phyloP scores from a whole-genome alignment of 2,888 invertebrate species.

The Pimpla rufipes region DNA sequence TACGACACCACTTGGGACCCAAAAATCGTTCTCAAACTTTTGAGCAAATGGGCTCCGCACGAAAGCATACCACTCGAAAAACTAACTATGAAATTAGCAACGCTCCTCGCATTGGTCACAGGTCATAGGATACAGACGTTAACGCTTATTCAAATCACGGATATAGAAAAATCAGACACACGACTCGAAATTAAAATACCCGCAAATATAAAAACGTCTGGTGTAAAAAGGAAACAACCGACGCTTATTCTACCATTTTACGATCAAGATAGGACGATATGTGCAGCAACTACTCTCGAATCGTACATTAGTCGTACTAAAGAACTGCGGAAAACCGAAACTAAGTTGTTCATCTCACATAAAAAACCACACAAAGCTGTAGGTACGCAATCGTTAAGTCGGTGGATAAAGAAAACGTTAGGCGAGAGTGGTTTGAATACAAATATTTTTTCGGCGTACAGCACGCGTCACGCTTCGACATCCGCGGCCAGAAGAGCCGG shows the following conservation, averaged over 20 bases:
- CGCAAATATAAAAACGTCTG: background rate
- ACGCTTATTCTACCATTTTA: slow-evolving; percentile 34
- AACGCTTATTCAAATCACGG: background rate
- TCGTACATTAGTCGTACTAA: slow-evolving; percentile 24
- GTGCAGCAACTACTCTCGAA: slow-evolving; percentile 38
- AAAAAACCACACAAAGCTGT: slow-evolving; percentile 57
- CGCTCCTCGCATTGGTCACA: background rate
- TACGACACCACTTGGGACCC: slow-evolving; percentile 71
- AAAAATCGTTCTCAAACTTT: slow-evolving; percentile 61
- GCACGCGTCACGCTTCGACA: slow-evolving; percentile 74
- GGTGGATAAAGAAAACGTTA: slow-evolving; percentile 59
- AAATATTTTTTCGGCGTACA: slow-evolving; percentile 70
- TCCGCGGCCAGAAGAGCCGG: slow-evolving; percentile 71
- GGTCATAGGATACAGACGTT: background rate
- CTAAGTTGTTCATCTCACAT: slow-evolving; percentile 50
- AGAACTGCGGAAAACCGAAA: background rate
- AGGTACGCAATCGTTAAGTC: slow-evolving; percentile 55
- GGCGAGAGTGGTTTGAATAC: slow-evolving; percentile 71
- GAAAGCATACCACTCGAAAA: background rate
- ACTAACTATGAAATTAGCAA: background rate
- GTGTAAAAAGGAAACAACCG: background rate
- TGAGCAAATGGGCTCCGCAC: slow-evolving; percentile 2
- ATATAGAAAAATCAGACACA: background rate
- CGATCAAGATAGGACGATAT: slow-evolving; percentile 24
- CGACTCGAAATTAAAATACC: background rate